These are phyloP conservation scores for Chiridota heheva DNA, from an alignment of 35 echinoderm and acorn worm genomes.

Conservation along the genomic window DNA sequence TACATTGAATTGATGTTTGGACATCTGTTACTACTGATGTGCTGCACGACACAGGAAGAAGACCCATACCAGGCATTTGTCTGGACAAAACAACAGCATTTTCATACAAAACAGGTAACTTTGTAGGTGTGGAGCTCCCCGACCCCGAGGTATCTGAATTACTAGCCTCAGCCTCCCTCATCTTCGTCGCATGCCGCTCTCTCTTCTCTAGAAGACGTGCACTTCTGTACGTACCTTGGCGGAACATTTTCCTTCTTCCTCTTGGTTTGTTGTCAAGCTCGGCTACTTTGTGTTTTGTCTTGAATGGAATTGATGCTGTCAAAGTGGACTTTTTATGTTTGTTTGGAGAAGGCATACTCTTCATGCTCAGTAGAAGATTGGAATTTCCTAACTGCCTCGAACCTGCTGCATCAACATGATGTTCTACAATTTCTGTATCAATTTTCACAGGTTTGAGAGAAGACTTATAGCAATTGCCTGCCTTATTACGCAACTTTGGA, in stretches of 20 bases:
- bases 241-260: constrained; percentile 29
- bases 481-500: constrained; percentile 26
- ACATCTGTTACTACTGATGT: too few relatives aligned
- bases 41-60: constrained; percentile 36
- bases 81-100: too few relatives aligned
- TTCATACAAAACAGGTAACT: constrained; percentile 4
- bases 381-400: constrained; percentile 10
- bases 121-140: constrained; percentile 29
- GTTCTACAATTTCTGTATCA: constrained; percentile 13
- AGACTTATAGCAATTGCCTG: constrained; percentile 13
- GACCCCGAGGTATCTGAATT: constrained; percentile 9
- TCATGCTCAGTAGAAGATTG: constrained; percentile 53
- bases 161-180: constrained; percentile 38
- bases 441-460: constrained; percentile 36
- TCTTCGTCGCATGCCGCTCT: constrained; percentile 41
- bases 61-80: too few relatives aligned
- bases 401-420: constrained; percentile 12
- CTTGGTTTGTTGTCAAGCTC: constrained; percentile 7
- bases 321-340: constrained; percentile 52
- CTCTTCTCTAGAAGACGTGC: constrained; percentile 39
- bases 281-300: constrained; percentile 46
- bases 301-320: constrained; percentile 65
- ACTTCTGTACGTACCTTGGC: constrained; percentile 38
- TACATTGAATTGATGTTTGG: too few relatives aligned
- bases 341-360: constrained; percentile 56